These are phyloP conservation scores for Aphaenogaster ashmeadi DNA, from an alignment of 1,140 invertebrate genomes.

Conservation along the genomic window DNA sequence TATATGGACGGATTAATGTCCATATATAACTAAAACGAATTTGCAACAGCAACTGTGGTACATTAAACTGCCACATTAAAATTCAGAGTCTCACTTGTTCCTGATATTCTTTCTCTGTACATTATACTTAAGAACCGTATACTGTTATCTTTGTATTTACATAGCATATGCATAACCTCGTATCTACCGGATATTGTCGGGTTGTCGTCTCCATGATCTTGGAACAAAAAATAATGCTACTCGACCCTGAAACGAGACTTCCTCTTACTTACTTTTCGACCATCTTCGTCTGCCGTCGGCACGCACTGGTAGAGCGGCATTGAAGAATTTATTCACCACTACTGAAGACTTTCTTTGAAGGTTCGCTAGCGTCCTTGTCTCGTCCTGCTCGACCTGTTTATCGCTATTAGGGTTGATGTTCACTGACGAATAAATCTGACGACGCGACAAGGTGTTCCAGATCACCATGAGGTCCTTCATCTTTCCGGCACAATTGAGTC, in stretches of 20 bases:
- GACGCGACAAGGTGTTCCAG: slow-evolving; percentile 87
- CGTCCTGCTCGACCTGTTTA: slow-evolving; percentile 80
- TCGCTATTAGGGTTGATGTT: slow-evolving; percentile 82
- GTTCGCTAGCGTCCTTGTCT: slow-evolving; percentile 76
- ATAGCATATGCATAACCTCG: not conserved
- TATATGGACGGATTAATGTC: not conserved
- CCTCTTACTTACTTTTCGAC: slow-evolving; percentile 87
- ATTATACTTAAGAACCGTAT: not conserved
- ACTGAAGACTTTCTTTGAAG: slow-evolving; percentile 84
- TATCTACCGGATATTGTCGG: not conserved
- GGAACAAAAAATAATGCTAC: not conserved
- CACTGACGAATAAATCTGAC: slow-evolving; percentile 85
- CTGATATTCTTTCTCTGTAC: not conserved
- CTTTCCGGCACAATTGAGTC: not conserved
- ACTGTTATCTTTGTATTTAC: not conserved
- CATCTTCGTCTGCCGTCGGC: slow-evolving; percentile 81
- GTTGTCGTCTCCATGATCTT: not conserved
- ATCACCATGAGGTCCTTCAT: slow-evolving; percentile 89
- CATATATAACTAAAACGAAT: not conserved
- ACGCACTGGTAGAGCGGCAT: slow-evolving; percentile 85
- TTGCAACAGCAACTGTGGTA: not conserved
- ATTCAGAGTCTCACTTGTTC: not conserved
- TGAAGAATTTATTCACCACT: slow-evolving; percentile 88
- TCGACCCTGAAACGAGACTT: slow-evolving; percentile 24
- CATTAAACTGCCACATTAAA: not conserved